Percentiles rank a stretch among this genome's conserved stretches.
Evolutionary conservation across 2,888 invertebrate genomes (phyloP).

Genomic region (Drosophila bunnanda): DNA sequence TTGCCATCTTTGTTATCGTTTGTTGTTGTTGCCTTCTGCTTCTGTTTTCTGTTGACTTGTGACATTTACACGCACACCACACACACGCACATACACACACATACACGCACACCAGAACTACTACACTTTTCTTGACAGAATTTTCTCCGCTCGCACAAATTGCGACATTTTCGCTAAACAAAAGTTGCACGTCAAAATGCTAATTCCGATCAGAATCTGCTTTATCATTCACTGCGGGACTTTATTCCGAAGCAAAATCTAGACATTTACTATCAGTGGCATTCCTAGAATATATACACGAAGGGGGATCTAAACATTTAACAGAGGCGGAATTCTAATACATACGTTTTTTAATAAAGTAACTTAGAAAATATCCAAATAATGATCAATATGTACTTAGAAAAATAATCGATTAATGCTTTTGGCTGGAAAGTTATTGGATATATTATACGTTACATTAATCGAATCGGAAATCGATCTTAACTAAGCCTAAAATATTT

Average conservation of each 20-base stretch:
- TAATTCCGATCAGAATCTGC: constrained; percentile 54
- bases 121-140: constrained; percentile 43
- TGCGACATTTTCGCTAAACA: constrained; percentile 50
- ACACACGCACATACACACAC: constrained; percentile 12
- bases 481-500: too few species aligned
- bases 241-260: constrained; percentile 9
- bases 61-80: constrained; percentile 63
- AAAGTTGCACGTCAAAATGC: constrained; percentile 45
- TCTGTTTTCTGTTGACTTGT: constrained; percentile 61
- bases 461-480: too few species aligned
- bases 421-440: too few species aligned
- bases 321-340: too few species aligned
- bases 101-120: too few species aligned
- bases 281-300: neutral
- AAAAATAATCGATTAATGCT: too few species aligned
- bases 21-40: constrained; percentile 46
- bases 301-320: neutral
- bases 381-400: too few species aligned
- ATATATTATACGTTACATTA: too few species aligned
- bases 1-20: constrained; percentile 67
- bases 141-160: constrained; percentile 43
- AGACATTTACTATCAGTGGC: constrained; percentile 3
- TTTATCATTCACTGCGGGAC: constrained; percentile 36
- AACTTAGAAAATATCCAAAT: too few species aligned
- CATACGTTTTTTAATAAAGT: neutral